Evolutionary conservation across 2,113 vertebrate genomes (phyloP).

Genomic region (Brachypteracias leptosomus): DNA sequence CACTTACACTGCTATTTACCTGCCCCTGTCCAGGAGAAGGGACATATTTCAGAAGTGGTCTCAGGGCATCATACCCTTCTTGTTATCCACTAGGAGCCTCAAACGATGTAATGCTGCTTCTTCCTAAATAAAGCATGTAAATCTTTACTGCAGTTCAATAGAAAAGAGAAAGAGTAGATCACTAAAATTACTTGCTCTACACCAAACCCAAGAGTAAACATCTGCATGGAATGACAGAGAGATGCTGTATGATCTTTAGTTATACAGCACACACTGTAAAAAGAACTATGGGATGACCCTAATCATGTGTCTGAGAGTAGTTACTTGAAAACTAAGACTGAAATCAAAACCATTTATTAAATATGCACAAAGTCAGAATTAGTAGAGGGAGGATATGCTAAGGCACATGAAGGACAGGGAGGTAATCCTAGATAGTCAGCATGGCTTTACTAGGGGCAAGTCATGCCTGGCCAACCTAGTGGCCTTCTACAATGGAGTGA

Average conservation of each 20-base stretch:
- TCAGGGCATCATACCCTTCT: neutral
- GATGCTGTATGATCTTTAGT: neutral
- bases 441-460: too few relatives aligned
- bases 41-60: neutral
- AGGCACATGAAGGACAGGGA: too few relatives aligned
- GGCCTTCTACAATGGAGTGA: too few relatives aligned
- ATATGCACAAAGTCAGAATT: neutral
- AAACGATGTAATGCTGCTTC: neutral
- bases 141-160: neutral
- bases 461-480: too few relatives aligned
- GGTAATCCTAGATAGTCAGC: too few relatives aligned
- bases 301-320: neutral
- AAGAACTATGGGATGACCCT: neutral
- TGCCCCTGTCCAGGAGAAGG: neutral
- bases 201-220: neutral
- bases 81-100: neutral
- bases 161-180: neutral
- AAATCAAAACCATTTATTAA: neutral
- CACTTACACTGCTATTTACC: neutral
- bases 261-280: neutral
- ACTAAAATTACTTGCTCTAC: neutral
- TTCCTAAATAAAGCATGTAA: neutral
- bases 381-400: rapidly evolving
- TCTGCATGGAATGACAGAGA: neutral
- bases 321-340: neutral